Evolutionary conservation across 2,888 invertebrate species (phyloP).

Genomic region (Iphiclides podalirius): DNA sequence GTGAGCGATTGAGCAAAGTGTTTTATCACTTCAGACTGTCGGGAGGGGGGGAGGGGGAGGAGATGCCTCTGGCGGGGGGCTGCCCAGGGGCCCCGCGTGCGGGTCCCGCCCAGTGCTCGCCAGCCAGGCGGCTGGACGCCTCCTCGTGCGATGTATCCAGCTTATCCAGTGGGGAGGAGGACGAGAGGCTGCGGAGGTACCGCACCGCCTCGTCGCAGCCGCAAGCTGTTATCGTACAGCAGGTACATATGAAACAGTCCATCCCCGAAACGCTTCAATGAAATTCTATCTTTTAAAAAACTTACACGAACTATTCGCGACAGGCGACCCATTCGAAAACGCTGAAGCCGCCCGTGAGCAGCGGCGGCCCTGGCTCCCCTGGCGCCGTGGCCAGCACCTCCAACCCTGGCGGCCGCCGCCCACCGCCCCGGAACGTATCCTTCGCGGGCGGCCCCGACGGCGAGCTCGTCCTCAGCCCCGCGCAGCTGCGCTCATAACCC

Average conservation of each 20-base stretch:
- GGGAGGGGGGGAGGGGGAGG: constrained; percentile 67
- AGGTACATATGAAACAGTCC: constrained; percentile 37
- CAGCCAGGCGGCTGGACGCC: constrained; percentile 70
- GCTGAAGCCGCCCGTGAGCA: constrained; percentile 30
- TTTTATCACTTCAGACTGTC: constrained; percentile 73
- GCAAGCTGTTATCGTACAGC: constrained; percentile 39
- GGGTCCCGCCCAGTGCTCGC: constrained; percentile 71
- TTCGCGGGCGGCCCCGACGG: constrained; percentile 74
- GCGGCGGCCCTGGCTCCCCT: constrained; percentile 16
- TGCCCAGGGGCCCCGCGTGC: constrained; percentile 45
- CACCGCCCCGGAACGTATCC: constrained; percentile 72
- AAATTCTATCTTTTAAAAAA: too few relatives aligned
- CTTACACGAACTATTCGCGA: too few relatives aligned
- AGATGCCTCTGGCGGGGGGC: constrained; percentile 68
- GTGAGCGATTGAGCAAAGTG: too few relatives aligned
- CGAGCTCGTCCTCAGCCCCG: constrained; percentile 83
- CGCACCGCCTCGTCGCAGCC: constrained; percentile 46
- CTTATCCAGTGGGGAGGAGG: constrained; percentile 75
- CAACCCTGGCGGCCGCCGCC: constrained; percentile 34
- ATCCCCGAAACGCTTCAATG: too few relatives aligned
- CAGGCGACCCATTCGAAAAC: constrained; percentile 28
- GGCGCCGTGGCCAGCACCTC: constrained; percentile 29
- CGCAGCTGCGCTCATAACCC: constrained; percentile 80
- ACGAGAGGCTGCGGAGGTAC: constrained; percentile 72
- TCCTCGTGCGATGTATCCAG: constrained; percentile 74